These are phyloP conservation scores for Papilio helenus DNA, from an alignment of 1,140 invertebrate genomes.

Conservation along the genomic window DNA sequence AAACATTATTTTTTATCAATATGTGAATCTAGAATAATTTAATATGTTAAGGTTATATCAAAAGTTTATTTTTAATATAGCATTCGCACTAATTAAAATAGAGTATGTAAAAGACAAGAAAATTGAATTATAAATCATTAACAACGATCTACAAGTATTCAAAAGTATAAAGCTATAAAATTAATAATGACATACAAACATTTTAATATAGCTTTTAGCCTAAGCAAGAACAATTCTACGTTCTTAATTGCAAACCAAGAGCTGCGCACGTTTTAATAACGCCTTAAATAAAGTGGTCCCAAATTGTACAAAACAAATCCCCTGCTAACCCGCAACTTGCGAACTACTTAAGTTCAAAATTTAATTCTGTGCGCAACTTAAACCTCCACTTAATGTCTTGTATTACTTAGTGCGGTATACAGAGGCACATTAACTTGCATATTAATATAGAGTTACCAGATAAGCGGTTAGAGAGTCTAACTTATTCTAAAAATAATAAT, in stretches of 20 bases:
- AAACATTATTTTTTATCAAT: no score
- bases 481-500: not conserved
- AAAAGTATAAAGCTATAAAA: no score
- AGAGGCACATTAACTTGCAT: not conserved
- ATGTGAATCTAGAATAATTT: no score
- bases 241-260: conserved; percentile 19
- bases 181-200: no score
- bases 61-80: no score
- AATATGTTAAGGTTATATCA: no score
- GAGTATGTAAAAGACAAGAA: no score
- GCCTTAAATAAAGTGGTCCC: conserved; percentile 23
- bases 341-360: conserved; percentile 23
- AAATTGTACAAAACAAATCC: conserved; percentile 26
- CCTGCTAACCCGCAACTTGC: conserved; percentile 13
- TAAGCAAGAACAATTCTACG: not conserved
- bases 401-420: conserved; percentile 17
- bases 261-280: conserved; percentile 23
- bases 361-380: conserved; percentile 25
- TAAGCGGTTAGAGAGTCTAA: not conserved
- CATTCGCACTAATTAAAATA: no score
- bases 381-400: conserved; percentile 18
- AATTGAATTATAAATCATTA: no score
- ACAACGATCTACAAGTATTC: no score
- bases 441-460: conserved; percentile 11
- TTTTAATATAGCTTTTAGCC: not conserved